Percentiles rank a stretch among this genome's conserved stretches.
phyloP scores from a whole-genome alignment of 1,140 invertebrate genomes.

The Dendroctonus ponderosae region DNA sequence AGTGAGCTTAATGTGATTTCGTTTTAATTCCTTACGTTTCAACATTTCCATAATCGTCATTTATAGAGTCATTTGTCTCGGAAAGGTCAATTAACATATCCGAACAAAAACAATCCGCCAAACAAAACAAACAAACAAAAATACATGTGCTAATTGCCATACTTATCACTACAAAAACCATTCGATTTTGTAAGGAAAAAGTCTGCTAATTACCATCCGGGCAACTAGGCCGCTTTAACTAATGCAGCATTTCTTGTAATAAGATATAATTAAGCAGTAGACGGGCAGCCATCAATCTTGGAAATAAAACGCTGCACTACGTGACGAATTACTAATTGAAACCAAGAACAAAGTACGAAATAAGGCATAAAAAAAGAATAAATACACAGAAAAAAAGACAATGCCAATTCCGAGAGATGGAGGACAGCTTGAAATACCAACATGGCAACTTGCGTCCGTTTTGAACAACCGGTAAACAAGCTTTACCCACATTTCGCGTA shows the following conservation, averaged over 20 bases:
- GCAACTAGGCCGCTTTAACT: slow-evolving; percentile 12
- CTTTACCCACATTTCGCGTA: no score
- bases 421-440: slow-evolving; percentile 7
- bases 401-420: slow-evolving; percentile 7
- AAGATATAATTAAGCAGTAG: slow-evolving; percentile 26
- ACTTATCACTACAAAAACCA: neutral
- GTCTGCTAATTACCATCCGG: slow-evolving; percentile 13
- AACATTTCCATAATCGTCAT: no score
- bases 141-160: neutral
- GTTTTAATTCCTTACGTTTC: no score
- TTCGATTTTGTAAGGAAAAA: neutral
- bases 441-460: slow-evolving; percentile 5
- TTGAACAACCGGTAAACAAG: neutral
- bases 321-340: slow-evolving; percentile 25
- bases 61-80: no score
- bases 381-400: neutral
- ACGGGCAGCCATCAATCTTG: slow-evolving; percentile 26
- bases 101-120: no score
- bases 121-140: neutral
- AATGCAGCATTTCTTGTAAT: slow-evolving; percentile 17
- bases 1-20: slow-evolving; percentile 1
- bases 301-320: slow-evolving; percentile 18
- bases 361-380: slow-evolving; percentile 10
- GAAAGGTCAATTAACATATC: neutral
- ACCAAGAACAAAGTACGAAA: slow-evolving; percentile 18